Evolutionary conservation across 2,888 invertebrate genomes (phyloP).

Genomic region (Fragum whitleyi): DNA sequence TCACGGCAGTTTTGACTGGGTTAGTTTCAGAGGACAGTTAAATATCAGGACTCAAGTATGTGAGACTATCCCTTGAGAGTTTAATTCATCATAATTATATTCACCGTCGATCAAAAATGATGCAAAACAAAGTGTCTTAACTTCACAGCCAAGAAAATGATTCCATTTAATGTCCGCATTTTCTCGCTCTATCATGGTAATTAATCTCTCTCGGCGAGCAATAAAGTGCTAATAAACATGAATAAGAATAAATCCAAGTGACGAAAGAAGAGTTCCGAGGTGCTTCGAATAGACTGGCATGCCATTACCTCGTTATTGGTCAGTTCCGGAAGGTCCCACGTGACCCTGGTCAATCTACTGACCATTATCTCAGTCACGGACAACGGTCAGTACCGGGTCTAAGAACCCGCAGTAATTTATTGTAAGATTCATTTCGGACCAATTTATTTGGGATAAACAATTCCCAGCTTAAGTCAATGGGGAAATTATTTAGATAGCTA

Average conservation of each 20-base stretch:
- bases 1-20: too few species aligned
- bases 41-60: not conserved
- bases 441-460: conserved; percentile 28
- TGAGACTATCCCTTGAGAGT: conserved; percentile 6
- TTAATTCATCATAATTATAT: conserved; percentile 2
- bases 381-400: conserved; percentile 1
- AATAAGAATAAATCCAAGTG: conserved; percentile 31
- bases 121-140: conserved; percentile 14
- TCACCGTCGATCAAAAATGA: not conserved
- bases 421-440: conserved; percentile 11
- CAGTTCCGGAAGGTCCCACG: not conserved
- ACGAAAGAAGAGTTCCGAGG: conserved; percentile 16
- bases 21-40: too few species aligned
- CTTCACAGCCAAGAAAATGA: conserved; percentile 2
- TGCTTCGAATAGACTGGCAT: not conserved
- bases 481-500: conserved; percentile 2
- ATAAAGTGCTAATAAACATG: conserved; percentile 26
- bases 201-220: conserved; percentile 26
- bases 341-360: conserved; percentile 23
- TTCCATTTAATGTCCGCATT: conserved; percentile 7
- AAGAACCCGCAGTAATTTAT: conserved; percentile 12
- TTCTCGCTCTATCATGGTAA: conserved; percentile 5
- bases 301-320: conserved; percentile 17
- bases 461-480: conserved; percentile 12
- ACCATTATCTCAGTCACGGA: conserved; percentile 29